These are phyloP conservation scores for Limenitis camilla DNA, from an alignment of 2,888 invertebrate genomes.

Conservation along the genomic window DNA sequence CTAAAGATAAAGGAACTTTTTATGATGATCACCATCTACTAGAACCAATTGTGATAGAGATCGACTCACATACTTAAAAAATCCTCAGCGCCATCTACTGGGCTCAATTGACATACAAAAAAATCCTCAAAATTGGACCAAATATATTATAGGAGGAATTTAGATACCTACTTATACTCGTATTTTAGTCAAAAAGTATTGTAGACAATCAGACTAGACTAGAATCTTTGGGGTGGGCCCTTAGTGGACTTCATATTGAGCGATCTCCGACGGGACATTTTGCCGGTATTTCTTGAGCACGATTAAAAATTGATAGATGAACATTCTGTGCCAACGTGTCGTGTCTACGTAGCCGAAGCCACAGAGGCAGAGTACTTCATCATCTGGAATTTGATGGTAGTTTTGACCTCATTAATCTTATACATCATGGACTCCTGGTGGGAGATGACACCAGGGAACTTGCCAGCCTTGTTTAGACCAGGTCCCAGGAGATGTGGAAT, in stretches of 20 bases:
- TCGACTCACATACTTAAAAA: no score
- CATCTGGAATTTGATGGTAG: slow-evolving; percentile 99
- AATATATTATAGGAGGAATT: no score
- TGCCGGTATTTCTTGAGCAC: slow-evolving; percentile 99
- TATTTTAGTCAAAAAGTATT: slow-evolving; percentile 15
- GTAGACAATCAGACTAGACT: slow-evolving; percentile 81
- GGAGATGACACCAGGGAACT: slow-evolving; percentile 98
- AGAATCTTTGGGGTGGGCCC: slow-evolving; percentile 98
- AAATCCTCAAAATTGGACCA: no score
- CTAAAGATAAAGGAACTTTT: no score
- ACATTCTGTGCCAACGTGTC: slow-evolving; percentile 95
- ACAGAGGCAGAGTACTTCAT: slow-evolving; percentile 99
- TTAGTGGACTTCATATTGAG: slow-evolving; percentile 99
- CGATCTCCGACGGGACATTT: slow-evolving; percentile 97
- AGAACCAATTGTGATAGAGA: no score
- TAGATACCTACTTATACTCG: no score
- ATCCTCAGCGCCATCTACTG: no score
- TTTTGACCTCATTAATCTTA: slow-evolving; percentile 98
- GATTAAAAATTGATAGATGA: slow-evolving; percentile 95
- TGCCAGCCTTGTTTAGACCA: slow-evolving; percentile 99
- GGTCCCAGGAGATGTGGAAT: slow-evolving; percentile 98
- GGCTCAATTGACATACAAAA: no score
- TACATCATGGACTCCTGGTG: slow-evolving; percentile 96
- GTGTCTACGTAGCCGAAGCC: slow-evolving; percentile 97
- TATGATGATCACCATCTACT: no score